Conservation (phyloP, 1,140 invertebrate species). For the Calliphora vicina region DNA sequence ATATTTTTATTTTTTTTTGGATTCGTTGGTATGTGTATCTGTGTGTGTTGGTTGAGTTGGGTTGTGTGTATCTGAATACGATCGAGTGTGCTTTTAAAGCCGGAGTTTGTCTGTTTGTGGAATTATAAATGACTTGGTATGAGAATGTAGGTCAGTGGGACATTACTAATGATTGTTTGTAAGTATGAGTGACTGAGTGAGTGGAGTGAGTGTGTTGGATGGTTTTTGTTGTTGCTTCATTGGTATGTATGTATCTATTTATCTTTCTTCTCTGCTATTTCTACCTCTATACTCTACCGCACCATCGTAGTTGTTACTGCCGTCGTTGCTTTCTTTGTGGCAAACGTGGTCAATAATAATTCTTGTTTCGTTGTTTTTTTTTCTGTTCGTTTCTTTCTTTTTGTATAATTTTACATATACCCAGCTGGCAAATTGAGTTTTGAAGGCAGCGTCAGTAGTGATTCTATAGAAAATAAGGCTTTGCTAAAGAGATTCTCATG, state of each 20-base stretch:
- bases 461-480: too few species aligned
- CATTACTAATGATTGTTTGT: constrained; percentile 10
- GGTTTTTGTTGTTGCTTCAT: neutral
- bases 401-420: too few species aligned
- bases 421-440: too few species aligned
- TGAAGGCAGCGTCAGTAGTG: too few species aligned
- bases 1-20: neutral
- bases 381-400: neutral
- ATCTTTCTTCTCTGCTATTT: neutral
- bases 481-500: too few species aligned
- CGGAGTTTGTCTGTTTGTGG: constrained; percentile 3
- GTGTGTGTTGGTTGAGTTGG: too few species aligned
- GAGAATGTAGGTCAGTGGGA: constrained; percentile 15
- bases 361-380: neutral
- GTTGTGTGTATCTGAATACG: neutral
- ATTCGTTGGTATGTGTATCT: neutral
- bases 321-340: neutral
- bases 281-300: neutral
- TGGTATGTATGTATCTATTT: constrained; percentile 13
- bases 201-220: neutral
- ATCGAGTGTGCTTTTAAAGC: neutral
- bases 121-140: neutral
- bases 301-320: too few species aligned
- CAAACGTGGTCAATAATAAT: constrained; percentile 13
- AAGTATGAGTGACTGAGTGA: neutral